Evolutionary conservation across 2,888 invertebrate genomes (phyloP), one percentile per base, ranked within the genome.

Genomic region (Patella depressa): DNA sequence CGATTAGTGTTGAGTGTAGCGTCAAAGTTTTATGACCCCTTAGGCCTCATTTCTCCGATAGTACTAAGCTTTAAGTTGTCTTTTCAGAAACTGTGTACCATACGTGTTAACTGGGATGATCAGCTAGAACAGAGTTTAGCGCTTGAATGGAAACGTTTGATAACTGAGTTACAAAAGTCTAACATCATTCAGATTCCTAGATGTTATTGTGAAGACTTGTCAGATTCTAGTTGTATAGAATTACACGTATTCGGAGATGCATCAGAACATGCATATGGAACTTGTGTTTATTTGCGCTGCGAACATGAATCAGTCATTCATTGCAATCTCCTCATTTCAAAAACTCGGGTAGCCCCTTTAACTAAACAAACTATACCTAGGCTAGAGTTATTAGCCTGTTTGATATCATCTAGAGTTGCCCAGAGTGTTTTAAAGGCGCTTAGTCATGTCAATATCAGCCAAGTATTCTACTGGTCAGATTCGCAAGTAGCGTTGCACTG

Each of bases 21-120:
- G n/a, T 57, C 57, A 17, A 57, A 57, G n/a, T 57, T 57, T 57
- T 57, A 57, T 57, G 57, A 57, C n/a, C 57, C 57, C n/a, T 57
- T 57, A 57, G 57, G 57, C 5, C 57, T 57, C n/a, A 57, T 57
- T 17, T 57, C 57, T 57, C 57, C 15, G 14, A 57, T 57, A 17
- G 57, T 57, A 17, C n/a, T 57, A 5, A 57, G 57, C n/a, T 57
- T 57, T 57, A 57, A 57, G n/a, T 57, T 57, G n/a, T 57, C n/a
- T 4, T 57, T 57, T 57, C 57, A 57, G n/a, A 57, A 57, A 57
- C 57, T 57, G 15, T 57, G 57, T 57, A 57, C 57, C 5, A 15
- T 57, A 17, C 3, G n/a, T 57, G n/a, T 57, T 17, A n/a, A 57
- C n/a, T 57, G 57, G 57, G 57, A 57, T 57, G 57, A 57, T 57